A percentile compares a stretch with the other conserved stretches of the same genome.
phyloP scores from a whole-genome alignment of 2,113 vertebrate genomes.

The Archilochus colubris region DNA sequence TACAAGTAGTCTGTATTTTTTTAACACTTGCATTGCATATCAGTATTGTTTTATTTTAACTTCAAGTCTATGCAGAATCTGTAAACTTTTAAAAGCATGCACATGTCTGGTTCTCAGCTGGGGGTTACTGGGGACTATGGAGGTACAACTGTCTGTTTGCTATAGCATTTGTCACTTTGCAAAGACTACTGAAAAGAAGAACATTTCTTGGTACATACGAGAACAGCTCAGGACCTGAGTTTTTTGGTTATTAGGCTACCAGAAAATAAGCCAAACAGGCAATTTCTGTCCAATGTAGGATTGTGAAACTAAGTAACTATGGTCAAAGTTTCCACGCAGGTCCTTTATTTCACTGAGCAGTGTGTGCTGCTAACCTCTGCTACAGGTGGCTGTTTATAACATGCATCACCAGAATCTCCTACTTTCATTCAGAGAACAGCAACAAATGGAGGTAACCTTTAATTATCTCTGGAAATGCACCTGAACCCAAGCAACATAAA shows the following conservation, averaged over 20 bases:
- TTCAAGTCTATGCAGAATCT: background rate
- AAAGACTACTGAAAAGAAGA: background rate
- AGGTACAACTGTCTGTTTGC: background rate
- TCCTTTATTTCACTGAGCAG: background rate
- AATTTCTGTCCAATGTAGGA: background rate
- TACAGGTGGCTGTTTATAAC: background rate
- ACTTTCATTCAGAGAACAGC: background rate
- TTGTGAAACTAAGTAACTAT: background rate
- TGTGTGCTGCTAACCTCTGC: background rate
- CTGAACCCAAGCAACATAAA: background rate
- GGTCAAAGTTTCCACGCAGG: background rate
- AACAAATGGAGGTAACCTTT: background rate
- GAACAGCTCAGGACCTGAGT: background rate
- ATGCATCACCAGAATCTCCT: background rate
- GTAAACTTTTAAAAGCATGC: background rate
- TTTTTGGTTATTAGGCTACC: background rate
- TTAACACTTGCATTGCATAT: background rate
- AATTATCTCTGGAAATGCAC: background rate
- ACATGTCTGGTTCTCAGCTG: background rate
- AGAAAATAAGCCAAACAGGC: background rate
- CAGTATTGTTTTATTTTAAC: background rate
- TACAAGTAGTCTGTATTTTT: background rate
- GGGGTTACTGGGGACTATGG: background rate
- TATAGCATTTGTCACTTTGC: background rate
- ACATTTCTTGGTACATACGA: background rate